Conservation (phyloP, 2,797 vertebrate genomes). For the Lagodon rhomboides region DNA sequence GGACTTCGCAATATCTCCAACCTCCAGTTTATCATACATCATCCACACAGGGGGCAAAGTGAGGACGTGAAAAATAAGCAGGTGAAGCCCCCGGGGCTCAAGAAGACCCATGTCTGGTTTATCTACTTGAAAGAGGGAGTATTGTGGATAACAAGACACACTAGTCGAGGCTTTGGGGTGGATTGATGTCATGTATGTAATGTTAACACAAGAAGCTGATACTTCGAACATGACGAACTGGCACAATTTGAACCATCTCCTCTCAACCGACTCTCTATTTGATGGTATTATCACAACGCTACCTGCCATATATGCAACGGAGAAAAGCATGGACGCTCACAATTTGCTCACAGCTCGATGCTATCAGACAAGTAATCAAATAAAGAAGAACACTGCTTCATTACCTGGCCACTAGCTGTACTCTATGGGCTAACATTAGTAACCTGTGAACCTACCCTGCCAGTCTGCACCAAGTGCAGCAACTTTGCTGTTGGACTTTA, state of each 20-base stretch:
- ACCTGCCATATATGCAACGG: too few relatives aligned
- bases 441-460: too few relatives aligned
- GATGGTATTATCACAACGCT: too few relatives aligned
- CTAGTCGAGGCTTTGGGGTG: not conserved
- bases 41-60: slow-evolving; percentile 41
- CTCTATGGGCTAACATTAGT: too few relatives aligned
- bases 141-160: slow-evolving; percentile 24
- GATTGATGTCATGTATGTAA: slow-evolving; percentile 8
- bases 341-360: too few relatives aligned
- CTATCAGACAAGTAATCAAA: too few relatives aligned
- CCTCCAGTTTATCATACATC: slow-evolving; percentile 54
- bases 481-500: too few relatives aligned
- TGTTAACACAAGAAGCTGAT: not conserved
- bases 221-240: not conserved
- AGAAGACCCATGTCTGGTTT: slow-evolving; percentile 26
- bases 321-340: too few relatives aligned
- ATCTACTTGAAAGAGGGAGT: slow-evolving; percentile 21
- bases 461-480: too few relatives aligned
- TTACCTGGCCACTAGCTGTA: too few relatives aligned
- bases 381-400: too few relatives aligned
- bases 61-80: slow-evolving; percentile 59
- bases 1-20: slow-evolving; percentile 49
- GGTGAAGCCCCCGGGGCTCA: slow-evolving; percentile 29
- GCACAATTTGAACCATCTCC: not conserved
- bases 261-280: not conserved